Percentiles rank a stretch among this genome's conserved stretches.
Conservation (phyloP, 2,888 invertebrate species). For the Harmothoe impar region DNA sequence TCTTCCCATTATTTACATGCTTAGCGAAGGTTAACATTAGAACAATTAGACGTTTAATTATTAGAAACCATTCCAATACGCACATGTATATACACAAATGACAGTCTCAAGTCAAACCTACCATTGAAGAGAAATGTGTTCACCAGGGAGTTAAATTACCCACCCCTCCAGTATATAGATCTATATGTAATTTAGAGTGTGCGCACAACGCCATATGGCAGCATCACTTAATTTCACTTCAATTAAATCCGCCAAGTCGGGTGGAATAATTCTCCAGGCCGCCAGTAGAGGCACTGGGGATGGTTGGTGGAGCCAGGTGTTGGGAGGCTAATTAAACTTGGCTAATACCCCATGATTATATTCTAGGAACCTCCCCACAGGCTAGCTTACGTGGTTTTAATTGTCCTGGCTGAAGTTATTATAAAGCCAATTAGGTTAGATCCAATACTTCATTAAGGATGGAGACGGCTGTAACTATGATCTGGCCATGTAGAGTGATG, state of each 20-base stretch:
- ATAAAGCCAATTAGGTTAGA: conserved; percentile 20
- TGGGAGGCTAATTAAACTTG: background rate
- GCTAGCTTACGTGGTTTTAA: background rate
- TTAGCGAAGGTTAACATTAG: too few species aligned
- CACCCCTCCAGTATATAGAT: too few species aligned
- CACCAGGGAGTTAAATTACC: too few species aligned
- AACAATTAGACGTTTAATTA: too few species aligned
- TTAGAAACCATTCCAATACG: too few species aligned
- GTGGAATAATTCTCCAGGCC: background rate
- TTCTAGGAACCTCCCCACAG: background rate
- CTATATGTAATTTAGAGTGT: background rate
- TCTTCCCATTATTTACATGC: too few species aligned
- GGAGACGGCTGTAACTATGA: background rate
- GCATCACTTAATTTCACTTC: background rate
- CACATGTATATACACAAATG: too few species aligned
- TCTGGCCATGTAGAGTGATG: too few species aligned
- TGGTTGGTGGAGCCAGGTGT: background rate
- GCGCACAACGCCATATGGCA: background rate
- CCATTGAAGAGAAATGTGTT: too few species aligned
- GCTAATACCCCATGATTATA: background rate
- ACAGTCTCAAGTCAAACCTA: too few species aligned
- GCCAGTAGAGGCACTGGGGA: background rate
- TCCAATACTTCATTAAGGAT: background rate
- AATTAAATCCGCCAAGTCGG: background rate
- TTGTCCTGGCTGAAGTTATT: conserved; percentile 16